Evolutionary conservation across 2,113 vertebrate genomes (phyloP).

Genomic region (Ovis aries): ARS-UI_Ramb_v3.0 NC_056065.1:74994001-74994500

Average conservation of each 20-base stretch:
- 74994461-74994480: neutral
- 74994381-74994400: neutral
- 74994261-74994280: neutral
- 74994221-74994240: neutral
- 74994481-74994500: neutral
- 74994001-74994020: neutral
- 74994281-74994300: neutral
- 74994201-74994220: neutral
- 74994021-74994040: neutral
- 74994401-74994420: neutral
- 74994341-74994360: neutral
- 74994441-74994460: neutral
- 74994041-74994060: neutral
- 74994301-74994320: neutral
- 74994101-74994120: neutral
- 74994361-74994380: neutral
- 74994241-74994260: neutral
- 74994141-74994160: neutral
- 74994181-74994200: neutral
- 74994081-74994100: accelerated
- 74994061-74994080: neutral
- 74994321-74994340: neutral
- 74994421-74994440: neutral
- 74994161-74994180: neutral
- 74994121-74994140: neutral